A percentile compares a stretch with the other conserved stretches of the same genome.
phyloP scores from a whole-genome alignment of 1,140 invertebrate species.

The Oreohelix idahoensis region DNA sequence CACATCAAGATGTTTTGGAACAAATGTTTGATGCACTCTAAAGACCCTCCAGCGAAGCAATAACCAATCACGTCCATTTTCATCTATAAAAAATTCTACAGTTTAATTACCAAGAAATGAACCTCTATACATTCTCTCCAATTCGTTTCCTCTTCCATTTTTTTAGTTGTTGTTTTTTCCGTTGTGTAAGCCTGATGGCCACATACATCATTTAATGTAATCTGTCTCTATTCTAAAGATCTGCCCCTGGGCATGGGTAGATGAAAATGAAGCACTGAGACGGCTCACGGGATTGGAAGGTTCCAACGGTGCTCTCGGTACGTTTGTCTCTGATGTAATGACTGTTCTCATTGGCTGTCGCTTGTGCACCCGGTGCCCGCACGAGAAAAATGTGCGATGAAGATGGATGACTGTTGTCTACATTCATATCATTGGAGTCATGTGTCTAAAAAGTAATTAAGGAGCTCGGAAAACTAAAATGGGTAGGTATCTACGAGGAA shows the following conservation, averaged over 20 bases:
- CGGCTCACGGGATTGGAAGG: background rate
- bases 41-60: background rate
- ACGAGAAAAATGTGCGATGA: background rate
- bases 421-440: background rate
- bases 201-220: background rate
- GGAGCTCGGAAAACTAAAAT: background rate
- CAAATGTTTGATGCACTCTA: background rate
- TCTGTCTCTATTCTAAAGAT: background rate
- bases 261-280: background rate
- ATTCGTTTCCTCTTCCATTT: background rate
- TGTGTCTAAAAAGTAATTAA: conserved; percentile 1
- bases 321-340: conserved; percentile 1
- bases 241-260: background rate
- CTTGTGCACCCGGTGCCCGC: background rate
- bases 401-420: background rate
- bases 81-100: background rate
- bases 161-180: background rate
- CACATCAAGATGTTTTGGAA: background rate
- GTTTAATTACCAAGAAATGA: conserved; percentile 2
- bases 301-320: background rate
- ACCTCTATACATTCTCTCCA: too few species aligned
- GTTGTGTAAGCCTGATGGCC: background rate
- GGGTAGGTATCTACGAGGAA: background rate
- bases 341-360: background rate
- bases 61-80: background rate